These are phyloP conservation scores for Moxostoma hubbsi DNA, from an alignment of 2,797 vertebrate species.

Conservation along the genomic window DNA sequence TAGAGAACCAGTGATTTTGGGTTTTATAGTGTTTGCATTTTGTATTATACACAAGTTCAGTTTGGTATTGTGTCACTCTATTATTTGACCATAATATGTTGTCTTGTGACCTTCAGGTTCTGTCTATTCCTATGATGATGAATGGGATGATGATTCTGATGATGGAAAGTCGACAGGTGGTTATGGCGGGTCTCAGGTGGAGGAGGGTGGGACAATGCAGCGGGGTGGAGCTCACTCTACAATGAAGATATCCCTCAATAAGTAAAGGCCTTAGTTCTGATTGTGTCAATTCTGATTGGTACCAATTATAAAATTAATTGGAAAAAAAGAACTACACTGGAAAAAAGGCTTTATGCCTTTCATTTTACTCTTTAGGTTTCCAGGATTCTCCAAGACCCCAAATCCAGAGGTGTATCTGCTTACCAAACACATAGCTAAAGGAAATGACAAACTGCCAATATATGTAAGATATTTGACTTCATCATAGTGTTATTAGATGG, in stretches of 20 bases:
- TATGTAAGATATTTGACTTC: constrained; percentile 76
- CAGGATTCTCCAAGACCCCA: constrained; percentile 85
- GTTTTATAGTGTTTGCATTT: too few relatives aligned
- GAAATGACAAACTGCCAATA: constrained; percentile 86
- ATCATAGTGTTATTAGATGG: not conserved
- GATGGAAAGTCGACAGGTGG: constrained; percentile 80
- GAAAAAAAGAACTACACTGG: not conserved
- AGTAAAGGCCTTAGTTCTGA: constrained; percentile 71
- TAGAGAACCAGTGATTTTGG: too few relatives aligned
- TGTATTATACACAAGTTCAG: too few relatives aligned
- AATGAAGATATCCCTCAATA: constrained; percentile 89
- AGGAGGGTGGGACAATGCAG: constrained; percentile 73
- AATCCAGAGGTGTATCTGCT: constrained; percentile 87
- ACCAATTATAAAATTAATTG: not conserved
- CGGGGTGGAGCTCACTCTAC: constrained; percentile 78
- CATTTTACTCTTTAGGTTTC: constrained; percentile 75
- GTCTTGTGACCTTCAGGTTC: constrained; percentile 63
- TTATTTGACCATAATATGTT: not conserved
- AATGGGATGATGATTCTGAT: constrained; percentile 93
- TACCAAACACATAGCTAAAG: constrained; percentile 82
- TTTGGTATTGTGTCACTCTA: not conserved
- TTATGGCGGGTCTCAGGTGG: constrained; percentile 74
- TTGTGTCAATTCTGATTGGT: too few relatives aligned
- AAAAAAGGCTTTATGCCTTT: not conserved
- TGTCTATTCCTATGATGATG: constrained; percentile 80